Base-by-base conservation (phyloP, 2,888 invertebrate genomes). In the Sisyra terminalis region DNA sequence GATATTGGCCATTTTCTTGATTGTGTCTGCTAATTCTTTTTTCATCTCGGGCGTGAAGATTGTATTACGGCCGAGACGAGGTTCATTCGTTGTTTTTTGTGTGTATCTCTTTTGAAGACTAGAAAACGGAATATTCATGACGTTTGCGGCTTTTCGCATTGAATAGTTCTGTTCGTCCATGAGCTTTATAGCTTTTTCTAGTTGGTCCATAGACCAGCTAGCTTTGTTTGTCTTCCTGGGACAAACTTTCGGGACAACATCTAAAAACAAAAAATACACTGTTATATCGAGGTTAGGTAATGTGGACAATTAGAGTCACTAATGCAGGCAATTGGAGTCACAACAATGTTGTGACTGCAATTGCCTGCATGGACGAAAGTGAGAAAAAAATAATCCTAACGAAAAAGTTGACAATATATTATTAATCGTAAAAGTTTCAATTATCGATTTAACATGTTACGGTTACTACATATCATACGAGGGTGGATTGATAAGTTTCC, bases 21-120 rank as follows among this genome's bases (percentile, higher is more conserved):
- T 42, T 24, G 42, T 43, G 29, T 46, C 43, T 13, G 41, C 35
- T 10, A 47, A 44, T 29, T 32, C 41, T 29, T 44, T 37, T 39
- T 46, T 45, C 39, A 43, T 42, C 18, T 47, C 44, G 10, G 31
- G 31, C n/a, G 44, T 44, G 39, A 45, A 47, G 9, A 46, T 41
- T 7, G 40, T 32, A 29, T 40, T 44, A 24, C 46, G 46, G n/a
- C 46, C 3, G n/a, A 35, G 14, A 35, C 36, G 14, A 9, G 36
- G 36, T 11, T 35, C 45, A 31, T 46, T 35, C 35, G 24, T 32
- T n/a, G 43, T 40, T 41, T 46, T 44, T 18, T 46, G 41, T 14
- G 9, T 35, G 9, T 11, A 35, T 7, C 17, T 18, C 14, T 30
- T 38, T 35, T 43, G 32, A 29, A 43, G 18, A 14, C 39, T 43